Base-by-base conservation (phyloP, 2,113 vertebrate species). In the Ursus arctos region DNA sequence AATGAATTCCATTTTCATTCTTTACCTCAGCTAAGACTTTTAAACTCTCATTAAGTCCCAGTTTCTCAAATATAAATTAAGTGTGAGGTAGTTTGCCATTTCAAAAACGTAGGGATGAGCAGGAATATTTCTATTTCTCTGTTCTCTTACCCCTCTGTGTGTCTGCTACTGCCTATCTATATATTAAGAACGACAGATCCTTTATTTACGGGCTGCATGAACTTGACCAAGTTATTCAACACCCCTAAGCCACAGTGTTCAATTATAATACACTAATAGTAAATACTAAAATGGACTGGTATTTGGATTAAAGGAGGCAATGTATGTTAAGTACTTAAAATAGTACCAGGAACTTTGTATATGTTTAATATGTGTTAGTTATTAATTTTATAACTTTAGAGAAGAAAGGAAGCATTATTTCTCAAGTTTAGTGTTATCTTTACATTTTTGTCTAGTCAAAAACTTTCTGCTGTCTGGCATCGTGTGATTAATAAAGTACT, bases 401-500 rank as follows among this genome's bases (percentile, higher is more conserved):
- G 57, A 15, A 91, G 40, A 96, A 96, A 67, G 71, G 36, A 84
- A 96, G 47, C 14, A 85, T 88, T 91, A 61, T 74, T 88, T 14
- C 36, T 61, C 33, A 79, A 61, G 36, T 65, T 88, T 95, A 91
- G 53, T 93, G 59, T 49, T 82, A 57, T 43, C 21, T 85, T 59
- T 82, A 77, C 31, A 76, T 88, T 92, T 94, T 74, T 86, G 22
- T 63, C 69, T 57, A 95, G n/a, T 94, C 28, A 36, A 93, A 86
- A 88, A 79, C 40, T 61, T 86, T 94, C 19, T 82, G 4, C 74
- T 90, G 15, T 82, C 47, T 95, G 53, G 11, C 7, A 81, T 92
- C n/a, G 10, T 96, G 2, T 69, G 69, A 71, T 95, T 92, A 95
- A 79, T 88, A 96, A 95, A 69, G 74, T 90, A 87, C 88, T 87